Evolutionary conservation across 2,797 vertebrate genomes (phyloP).

Genomic region (Sylvia borin): DNA sequence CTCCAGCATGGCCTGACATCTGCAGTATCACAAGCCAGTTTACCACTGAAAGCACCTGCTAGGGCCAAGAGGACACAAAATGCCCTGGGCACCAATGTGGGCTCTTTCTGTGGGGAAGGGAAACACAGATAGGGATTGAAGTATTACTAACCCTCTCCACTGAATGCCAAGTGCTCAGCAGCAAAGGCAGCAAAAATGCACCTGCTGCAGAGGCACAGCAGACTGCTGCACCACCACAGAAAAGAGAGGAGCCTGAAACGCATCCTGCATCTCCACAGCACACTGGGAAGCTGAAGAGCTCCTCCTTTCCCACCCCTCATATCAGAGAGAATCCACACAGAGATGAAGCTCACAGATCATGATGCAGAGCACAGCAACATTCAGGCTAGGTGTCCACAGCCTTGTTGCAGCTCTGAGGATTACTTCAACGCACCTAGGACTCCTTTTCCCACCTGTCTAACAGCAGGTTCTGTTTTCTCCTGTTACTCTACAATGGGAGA

Average conservation of each 20-base stretch:
- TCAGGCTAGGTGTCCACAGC: accelerated
- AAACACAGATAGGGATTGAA: not conserved
- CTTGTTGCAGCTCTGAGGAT: not conserved
- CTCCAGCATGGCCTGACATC: not conserved
- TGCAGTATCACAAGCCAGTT: not conserved
- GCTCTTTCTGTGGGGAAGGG: not conserved
- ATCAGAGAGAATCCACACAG: not conserved
- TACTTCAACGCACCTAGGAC: not conserved
- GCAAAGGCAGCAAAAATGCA: not conserved
- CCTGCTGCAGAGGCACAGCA: not conserved
- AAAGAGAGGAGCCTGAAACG: not conserved
- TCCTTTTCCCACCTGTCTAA: not conserved
- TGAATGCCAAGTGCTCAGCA: not conserved
- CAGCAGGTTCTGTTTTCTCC: not conserved
- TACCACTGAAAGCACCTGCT: not conserved
- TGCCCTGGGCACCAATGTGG: not conserved
- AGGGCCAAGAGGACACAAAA: not conserved
- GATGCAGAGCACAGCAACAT: not conserved
- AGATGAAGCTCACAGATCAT: not conserved
- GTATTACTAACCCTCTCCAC: not conserved
- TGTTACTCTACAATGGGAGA: not conserved
- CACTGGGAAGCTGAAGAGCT: not conserved
- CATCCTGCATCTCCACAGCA: not conserved
- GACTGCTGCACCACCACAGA: not conserved
- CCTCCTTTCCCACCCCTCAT: not conserved